Conservation (phyloP, 1,140 invertebrate genomes). For the Nasonia giraulti region DNA sequence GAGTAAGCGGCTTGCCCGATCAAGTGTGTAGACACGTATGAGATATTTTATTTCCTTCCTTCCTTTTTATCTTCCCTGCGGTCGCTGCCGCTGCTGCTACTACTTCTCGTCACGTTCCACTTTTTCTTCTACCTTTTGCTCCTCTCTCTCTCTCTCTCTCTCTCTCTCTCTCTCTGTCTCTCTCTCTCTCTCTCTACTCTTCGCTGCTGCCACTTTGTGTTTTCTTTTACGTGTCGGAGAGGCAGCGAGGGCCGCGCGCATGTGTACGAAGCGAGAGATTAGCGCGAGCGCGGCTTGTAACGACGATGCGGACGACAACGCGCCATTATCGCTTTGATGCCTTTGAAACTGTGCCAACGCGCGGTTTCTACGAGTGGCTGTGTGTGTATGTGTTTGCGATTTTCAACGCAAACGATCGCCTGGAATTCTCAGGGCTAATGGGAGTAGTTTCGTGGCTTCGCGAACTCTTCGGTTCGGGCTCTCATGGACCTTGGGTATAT, state of each 20-base stretch:
- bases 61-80: constrained; percentile 2
- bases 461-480: neutral
- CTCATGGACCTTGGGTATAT: no score
- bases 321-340: constrained; percentile 20
- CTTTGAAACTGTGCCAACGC: constrained; percentile 18
- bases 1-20: neutral
- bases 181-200: no score
- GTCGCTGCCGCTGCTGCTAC: neutral
- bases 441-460: neutral
- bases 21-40: constrained; percentile 37
- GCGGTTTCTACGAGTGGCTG: neutral
- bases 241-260: no score
- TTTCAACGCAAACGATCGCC: neutral
- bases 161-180: no score
- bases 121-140: neutral
- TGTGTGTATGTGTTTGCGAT: neutral
- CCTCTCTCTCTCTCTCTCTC: no score
- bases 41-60: constrained; percentile 37
- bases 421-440: neutral
- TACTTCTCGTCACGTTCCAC: neutral
- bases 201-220: constrained; percentile 10
- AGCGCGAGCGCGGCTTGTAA: neutral
- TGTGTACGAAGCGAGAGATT: neutral
- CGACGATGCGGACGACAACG: neutral
- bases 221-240: constrained; percentile 6